Base-by-base conservation (phyloP, 2,888 invertebrate genomes). In the Chydorus sphaericus region DNA sequence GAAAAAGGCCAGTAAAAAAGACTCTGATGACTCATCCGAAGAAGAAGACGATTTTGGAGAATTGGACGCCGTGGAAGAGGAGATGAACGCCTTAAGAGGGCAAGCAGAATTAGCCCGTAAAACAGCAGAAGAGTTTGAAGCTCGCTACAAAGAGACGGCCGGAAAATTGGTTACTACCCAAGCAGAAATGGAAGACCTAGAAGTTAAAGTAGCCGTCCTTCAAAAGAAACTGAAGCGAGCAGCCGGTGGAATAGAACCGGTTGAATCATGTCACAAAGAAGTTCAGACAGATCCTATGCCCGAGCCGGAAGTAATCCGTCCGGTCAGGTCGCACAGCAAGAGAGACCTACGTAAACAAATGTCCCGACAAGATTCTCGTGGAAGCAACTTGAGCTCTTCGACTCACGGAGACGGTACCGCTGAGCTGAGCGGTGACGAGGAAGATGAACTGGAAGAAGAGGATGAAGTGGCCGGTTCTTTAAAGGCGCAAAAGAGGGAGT, bases 41-140 rank as follows among this genome's bases (percentile, higher is more conserved):
- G 56, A 56, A 11, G 57, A 57, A 18, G 14, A 20, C 11, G 57
- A 57, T 28, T 57, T 57, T 8, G 57, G 54, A 8, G 55, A 55
- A 16, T 28, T 55, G 10, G 60, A 58, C 49, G 63, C 62, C 51
- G 33, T 64, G 16, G 64, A 64, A 53, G 64, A 64, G 50, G 65
- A 64, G 61, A 63, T 64, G 48, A 58, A 48, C 36, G 59, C 58
- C 0, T 57, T 65, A 38, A 62, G 63, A 37, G 60, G 59, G 11
- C 59, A 63, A 39, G 60, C 64, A 18, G 62, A 62, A 31, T 60
- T 62, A 29, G 62, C 64, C 11, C 62, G 63, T 63, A 83, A 82
- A 65, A 80, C 81, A 8, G 82, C 85, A 0, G 85, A 88, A 65
- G 83, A 83, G 65, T 75, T 87, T 63, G 87, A 90, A 65, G 82